Conservation (phyloP, 2,888 invertebrate genomes). For the Labia minor region DNA sequence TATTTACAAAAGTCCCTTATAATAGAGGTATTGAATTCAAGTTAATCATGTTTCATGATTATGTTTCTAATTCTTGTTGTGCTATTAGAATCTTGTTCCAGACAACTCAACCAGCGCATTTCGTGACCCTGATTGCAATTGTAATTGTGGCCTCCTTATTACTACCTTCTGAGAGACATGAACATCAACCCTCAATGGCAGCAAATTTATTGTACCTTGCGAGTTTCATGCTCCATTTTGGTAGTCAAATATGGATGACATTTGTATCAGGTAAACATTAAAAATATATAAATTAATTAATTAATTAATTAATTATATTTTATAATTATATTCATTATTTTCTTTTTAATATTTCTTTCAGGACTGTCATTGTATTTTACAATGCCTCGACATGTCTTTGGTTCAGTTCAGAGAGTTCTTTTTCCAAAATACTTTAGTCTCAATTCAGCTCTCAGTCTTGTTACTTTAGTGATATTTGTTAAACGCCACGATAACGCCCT, state of each 20-base stretch:
- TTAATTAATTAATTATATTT: no score
- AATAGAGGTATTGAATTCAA: no score
- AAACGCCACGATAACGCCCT: conserved; percentile 45
- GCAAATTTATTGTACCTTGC: conserved; percentile 61
- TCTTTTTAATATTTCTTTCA: conserved; percentile 36
- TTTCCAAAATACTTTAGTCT: conserved; percentile 80
- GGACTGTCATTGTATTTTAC: conserved; percentile 77
- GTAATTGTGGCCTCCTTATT: conserved; percentile 43
- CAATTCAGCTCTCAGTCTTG: conserved; percentile 61
- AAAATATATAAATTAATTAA: no score
- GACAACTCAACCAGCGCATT: conserved; percentile 69
- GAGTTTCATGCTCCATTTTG: conserved; percentile 70
- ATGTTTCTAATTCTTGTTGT: no score
- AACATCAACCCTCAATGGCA: conserved; percentile 28
- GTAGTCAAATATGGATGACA: conserved; percentile 88
- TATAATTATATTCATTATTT: conserved; percentile 21
- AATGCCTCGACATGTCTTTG: conserved; percentile 76
- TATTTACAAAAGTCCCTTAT: no score
- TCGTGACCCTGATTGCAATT: conserved; percentile 55
- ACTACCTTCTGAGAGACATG: conserved; percentile 32
- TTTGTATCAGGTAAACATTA: conserved; percentile 65
- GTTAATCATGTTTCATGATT: no score
- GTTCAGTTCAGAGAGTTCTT: conserved; percentile 71
- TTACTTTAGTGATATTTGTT: conserved; percentile 59
- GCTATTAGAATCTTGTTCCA: conserved; percentile 50